phyloP scores from a whole-genome alignment of 2,113 vertebrate genomes.

The Mustela nigripes region DNA sequence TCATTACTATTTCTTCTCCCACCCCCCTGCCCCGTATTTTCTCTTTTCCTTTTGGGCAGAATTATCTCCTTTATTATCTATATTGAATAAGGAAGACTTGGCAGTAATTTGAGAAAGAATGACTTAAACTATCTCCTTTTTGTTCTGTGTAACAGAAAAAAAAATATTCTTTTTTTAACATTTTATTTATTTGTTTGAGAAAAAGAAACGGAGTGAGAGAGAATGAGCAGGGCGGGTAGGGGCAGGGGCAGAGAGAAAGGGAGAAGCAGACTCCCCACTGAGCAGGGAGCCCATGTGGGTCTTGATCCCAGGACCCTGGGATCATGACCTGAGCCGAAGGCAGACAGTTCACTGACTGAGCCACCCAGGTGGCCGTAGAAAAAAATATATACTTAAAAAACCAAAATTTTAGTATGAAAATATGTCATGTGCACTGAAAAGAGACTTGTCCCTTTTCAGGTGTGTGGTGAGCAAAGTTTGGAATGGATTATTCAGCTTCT shows the following conservation, averaged over 20 bases:
- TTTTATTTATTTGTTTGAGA: neutral
- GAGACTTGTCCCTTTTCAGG: neutral
- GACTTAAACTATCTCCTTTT: neutral
- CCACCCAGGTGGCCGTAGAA: neutral
- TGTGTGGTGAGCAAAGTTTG: neutral
- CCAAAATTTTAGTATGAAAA: neutral
- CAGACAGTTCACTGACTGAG: neutral
- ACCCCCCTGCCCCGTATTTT: neutral
- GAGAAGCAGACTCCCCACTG: neutral
- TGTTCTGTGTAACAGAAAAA: neutral
- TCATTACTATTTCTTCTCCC: neutral
- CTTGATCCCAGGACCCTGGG: neutral
- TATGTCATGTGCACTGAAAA: neutral
- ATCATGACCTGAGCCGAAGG: neutral
- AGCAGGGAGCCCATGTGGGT: neutral
- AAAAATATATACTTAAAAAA: neutral
- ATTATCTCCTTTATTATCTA: neutral
- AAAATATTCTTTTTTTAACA: neutral
- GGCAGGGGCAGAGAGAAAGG: no score
- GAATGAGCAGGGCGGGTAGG: neutral
- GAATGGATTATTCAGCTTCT: neutral
- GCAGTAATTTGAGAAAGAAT: neutral
- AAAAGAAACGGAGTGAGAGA: neutral
- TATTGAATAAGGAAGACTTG: neutral
- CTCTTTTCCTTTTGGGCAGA: neutral